Conservation (phyloP, 2,888 invertebrate genomes). For the Archips xylosteana region DNA sequence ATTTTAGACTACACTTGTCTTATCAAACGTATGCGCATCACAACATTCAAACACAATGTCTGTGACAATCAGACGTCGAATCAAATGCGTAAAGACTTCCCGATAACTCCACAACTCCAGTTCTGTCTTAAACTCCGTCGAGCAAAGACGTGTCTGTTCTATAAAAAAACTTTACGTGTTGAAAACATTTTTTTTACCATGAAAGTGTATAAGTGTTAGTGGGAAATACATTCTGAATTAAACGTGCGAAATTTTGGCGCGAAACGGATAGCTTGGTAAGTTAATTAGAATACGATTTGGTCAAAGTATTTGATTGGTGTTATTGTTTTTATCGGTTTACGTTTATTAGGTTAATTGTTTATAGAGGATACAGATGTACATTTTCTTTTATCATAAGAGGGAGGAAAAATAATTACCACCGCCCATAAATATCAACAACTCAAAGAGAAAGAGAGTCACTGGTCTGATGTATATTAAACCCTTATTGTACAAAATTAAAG, state of each 20-base stretch:
- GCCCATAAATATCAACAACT: no score
- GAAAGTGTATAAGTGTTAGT: not conserved
- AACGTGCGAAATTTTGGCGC: not conserved
- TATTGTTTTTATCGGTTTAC: not conserved
- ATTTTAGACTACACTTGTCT: not conserved
- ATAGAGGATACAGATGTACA: no score
- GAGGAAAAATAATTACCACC: no score
- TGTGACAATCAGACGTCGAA: not conserved
- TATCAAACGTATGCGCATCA: not conserved
- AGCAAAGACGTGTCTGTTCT: not conserved
- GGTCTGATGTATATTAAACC: no score
- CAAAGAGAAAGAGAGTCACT: no score
- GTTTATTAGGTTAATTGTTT: slow-evolving; percentile 5
- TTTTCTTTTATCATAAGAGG: no score
- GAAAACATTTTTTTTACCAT: not conserved
- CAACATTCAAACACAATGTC: not conserved
- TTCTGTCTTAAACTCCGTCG: not conserved
- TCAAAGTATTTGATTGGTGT: not conserved
- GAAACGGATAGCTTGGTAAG: not conserved
- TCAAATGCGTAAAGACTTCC: not conserved
- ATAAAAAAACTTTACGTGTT: not conserved
- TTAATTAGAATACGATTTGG: not conserved
- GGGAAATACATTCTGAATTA: not conserved
- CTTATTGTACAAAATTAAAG: no score
- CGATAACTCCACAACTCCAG: slow-evolving; percentile 2